A percentile compares a stretch with the other conserved stretches of the same genome.
Conservation (phyloP, 2,888 invertebrate genomes). For the Tiphia femorata region DNA sequence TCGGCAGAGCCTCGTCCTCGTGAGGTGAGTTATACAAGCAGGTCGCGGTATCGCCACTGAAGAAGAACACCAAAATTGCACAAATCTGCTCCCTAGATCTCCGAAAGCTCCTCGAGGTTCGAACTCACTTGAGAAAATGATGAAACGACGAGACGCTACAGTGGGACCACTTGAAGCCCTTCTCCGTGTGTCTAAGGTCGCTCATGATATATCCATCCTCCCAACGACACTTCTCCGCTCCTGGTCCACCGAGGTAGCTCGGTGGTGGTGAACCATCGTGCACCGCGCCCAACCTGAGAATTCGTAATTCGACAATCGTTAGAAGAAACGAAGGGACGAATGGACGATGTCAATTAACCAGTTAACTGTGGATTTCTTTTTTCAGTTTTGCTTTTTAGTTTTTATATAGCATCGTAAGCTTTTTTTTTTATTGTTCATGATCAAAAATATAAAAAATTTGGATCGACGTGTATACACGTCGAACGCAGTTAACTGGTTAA, state of each 20-base stretch:
- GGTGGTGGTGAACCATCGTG: slow-evolving; percentile 96
- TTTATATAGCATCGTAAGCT: too few species aligned
- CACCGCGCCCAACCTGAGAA: slow-evolving; percentile 88
- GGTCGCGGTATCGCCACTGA: slow-evolving; percentile 93
- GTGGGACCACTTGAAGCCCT: slow-evolving; percentile 94
- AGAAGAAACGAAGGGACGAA: background rate
- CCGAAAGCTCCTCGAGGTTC: background rate
- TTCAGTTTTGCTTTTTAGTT: too few species aligned
- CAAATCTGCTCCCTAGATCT: background rate
- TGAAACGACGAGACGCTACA: slow-evolving; percentile 95
- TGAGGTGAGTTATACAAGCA: slow-evolving; percentile 94
- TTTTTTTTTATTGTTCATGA: too few species aligned
- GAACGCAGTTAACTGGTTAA: too few species aligned
- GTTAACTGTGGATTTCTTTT: too few species aligned
- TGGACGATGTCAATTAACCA: too few species aligned
- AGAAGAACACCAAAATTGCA: slow-evolving; percentile 33
- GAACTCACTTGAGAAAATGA: slow-evolving; percentile 93
- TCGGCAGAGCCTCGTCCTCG: slow-evolving; percentile 90
- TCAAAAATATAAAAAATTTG: too few species aligned
- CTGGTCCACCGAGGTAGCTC: slow-evolving; percentile 93
- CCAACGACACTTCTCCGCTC: slow-evolving; percentile 95
- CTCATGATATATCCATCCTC: slow-evolving; percentile 98
- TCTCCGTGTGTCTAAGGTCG: slow-evolving; percentile 92
- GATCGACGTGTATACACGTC: too few species aligned
- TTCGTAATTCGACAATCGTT: background rate